Conservation (phyloP, 1,140 invertebrate species). For the Drosophila pachea region DNA sequence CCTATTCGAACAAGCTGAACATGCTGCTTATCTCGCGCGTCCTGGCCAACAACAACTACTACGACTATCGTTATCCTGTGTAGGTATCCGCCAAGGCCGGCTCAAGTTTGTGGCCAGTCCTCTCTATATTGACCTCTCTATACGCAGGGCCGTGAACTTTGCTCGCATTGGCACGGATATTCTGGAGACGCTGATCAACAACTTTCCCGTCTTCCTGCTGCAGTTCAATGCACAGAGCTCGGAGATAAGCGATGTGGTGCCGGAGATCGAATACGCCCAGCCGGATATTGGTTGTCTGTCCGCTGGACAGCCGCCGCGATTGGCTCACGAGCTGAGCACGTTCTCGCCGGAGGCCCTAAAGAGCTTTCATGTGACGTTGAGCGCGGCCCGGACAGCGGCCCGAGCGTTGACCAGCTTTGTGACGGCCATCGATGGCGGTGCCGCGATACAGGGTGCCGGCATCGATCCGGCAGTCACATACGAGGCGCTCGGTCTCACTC, state of each 20-base stretch:
- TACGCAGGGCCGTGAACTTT: slow-evolving; percentile 68
- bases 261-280: slow-evolving; percentile 56
- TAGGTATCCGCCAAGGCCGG: slow-evolving; percentile 31
- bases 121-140: slow-evolving; percentile 9
- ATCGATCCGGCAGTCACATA: slow-evolving; percentile 69
- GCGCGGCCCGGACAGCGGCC: slow-evolving; percentile 67
- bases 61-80: slow-evolving; percentile 75
- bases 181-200: slow-evolving; percentile 67
- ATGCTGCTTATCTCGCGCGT: slow-evolving; percentile 70
- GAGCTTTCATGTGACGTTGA: slow-evolving; percentile 71
- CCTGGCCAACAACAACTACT: slow-evolving; percentile 64
- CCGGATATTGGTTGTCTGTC: slow-evolving; percentile 64
- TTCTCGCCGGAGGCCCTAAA: slow-evolving; percentile 60
- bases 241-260: slow-evolving; percentile 47
- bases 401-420: slow-evolving; percentile 65
- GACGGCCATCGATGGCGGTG: slow-evolving; percentile 63
- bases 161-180: slow-evolving; percentile 76
- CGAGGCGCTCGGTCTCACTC: slow-evolving; percentile 62
- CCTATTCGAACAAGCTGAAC: slow-evolving; percentile 72
- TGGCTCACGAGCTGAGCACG: slow-evolving; percentile 53
- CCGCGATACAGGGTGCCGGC: slow-evolving; percentile 63
- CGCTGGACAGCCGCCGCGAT: slow-evolving; percentile 48
- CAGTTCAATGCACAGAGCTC: slow-evolving; percentile 70
- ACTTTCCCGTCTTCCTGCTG: slow-evolving; percentile 64
- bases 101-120: neutral